Evolutionary conservation across 2,113 vertebrate genomes (phyloP).

Genomic region (Seriola quinqueradiata): DNA sequence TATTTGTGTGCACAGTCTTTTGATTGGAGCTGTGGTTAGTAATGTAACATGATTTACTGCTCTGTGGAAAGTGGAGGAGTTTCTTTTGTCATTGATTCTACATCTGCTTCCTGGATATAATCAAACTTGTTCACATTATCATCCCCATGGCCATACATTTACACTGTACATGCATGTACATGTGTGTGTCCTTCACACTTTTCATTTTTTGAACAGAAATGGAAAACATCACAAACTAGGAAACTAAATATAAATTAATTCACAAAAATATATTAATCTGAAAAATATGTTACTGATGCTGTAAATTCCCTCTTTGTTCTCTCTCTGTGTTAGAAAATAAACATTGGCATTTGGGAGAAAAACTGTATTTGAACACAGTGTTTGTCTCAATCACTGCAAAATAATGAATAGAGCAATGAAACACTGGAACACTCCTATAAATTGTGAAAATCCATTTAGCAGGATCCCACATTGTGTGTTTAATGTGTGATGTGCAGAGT

Average conservation of each 20-base stretch:
- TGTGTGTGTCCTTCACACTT: too few species aligned
- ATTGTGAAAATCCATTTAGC: not conserved
- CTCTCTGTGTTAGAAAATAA: too few species aligned
- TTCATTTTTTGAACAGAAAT: not conserved
- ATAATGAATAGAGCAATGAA: too few species aligned
- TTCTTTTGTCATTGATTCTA: slow-evolving; percentile 1
- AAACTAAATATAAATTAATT: not conserved
- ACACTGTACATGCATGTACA: too few species aligned
- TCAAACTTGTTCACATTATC: not conserved
- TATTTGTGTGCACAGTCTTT: not conserved
- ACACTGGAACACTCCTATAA: too few species aligned
- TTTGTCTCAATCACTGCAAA: not conserved
- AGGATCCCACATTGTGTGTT: not conserved
- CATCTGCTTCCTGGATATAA: slow-evolving; percentile 22
- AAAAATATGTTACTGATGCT: not conserved
- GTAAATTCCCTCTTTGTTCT: not conserved
- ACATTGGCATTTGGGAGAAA: not conserved
- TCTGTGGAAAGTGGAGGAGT: slow-evolving; percentile 2
- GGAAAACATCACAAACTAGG: not conserved
- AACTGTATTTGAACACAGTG: not conserved
- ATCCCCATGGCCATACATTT: not conserved
- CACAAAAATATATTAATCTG: too few species aligned
- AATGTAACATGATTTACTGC: slow-evolving; percentile 12
- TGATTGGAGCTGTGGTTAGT: not conserved
- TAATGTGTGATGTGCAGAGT: too few species aligned